phyloP scores from a whole-genome alignment of 2,888 invertebrate genomes.

The Scaptomyza flava region DNA sequence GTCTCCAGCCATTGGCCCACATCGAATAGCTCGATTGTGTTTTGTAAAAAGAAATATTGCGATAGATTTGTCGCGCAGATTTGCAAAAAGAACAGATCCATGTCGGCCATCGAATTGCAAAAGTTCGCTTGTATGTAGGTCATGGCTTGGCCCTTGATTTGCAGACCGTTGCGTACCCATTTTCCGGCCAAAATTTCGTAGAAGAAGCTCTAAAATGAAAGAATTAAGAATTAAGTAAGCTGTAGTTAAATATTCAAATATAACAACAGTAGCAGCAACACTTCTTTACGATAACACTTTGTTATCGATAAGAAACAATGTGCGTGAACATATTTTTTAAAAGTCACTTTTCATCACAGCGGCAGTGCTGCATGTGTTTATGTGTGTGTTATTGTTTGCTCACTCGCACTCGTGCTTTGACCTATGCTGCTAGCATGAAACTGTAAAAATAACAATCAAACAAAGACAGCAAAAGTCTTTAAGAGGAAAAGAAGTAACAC shows the following conservation, averaged over 20 bases:
- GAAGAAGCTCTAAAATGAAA: constrained; percentile 93
- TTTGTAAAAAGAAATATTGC: constrained; percentile 93
- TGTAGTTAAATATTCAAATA: background rate
- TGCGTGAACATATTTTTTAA: constrained; percentile 6
- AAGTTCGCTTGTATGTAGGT: constrained; percentile 99
- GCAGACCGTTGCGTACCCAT: constrained; percentile 98
- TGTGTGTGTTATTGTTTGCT: constrained; percentile 19
- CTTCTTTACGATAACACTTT: background rate
- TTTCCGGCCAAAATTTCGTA: constrained; percentile 97
- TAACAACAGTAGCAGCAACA: background rate
- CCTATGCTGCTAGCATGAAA: constrained; percentile 40
- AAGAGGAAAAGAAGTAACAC: constrained; percentile 39
- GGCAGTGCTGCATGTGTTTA: constrained; percentile 33
- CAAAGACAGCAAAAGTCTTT: constrained; percentile 41
- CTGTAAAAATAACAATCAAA: constrained; percentile 37
- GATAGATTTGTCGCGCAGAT: constrained; percentile 95
- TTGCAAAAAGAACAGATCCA: constrained; percentile 97
- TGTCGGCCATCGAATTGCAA: constrained; percentile 99
- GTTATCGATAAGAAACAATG: constrained; percentile 16
- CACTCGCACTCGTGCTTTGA: constrained; percentile 53
- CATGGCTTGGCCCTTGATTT: constrained; percentile 99
- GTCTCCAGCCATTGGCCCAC: constrained; percentile 94
- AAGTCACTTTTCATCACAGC: constrained; percentile 13
- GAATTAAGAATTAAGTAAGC: constrained; percentile 11
- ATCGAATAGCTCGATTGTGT: constrained; percentile 96